Conservation (phyloP, 1,140 invertebrate genomes). For the Pogonognathellus flavescens region DNA sequence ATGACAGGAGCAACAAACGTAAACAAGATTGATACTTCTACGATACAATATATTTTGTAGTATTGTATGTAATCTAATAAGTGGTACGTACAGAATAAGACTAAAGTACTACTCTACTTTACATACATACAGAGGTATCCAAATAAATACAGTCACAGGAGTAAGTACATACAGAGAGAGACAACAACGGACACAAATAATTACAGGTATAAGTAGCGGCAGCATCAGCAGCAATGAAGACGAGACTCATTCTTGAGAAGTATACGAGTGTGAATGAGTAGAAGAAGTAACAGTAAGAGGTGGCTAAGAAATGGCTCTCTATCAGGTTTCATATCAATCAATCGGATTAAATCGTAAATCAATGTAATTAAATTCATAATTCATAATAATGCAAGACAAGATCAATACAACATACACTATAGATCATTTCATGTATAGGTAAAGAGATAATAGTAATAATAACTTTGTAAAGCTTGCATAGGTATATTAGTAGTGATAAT, state of each 20-base stretch:
- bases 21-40: too few species aligned
- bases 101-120: background rate
- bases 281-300: background rate
- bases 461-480: too few species aligned
- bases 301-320: constrained; percentile 6
- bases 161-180: background rate
- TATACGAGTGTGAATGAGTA: constrained; percentile 21
- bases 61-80: background rate
- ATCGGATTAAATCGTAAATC: background rate
- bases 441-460: too few species aligned
- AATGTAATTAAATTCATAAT: too few species aligned
- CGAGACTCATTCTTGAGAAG: constrained; percentile 46
- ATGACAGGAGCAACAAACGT: too few species aligned
- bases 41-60: too few species aligned
- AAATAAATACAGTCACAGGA: background rate
- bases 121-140: background rate
- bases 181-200: background rate
- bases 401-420: background rate
- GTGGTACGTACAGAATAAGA: too few species aligned
- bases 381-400: constrained; percentile 7
- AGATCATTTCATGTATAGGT: too few species aligned
- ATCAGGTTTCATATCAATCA: constrained; percentile 43
- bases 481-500: too few species aligned
- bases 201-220: background rate
- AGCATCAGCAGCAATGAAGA: constrained; percentile 4